Evolutionary conservation across 64 coral and sea anemone species (phyloP).

Genomic region (Actinia equina): DNA sequence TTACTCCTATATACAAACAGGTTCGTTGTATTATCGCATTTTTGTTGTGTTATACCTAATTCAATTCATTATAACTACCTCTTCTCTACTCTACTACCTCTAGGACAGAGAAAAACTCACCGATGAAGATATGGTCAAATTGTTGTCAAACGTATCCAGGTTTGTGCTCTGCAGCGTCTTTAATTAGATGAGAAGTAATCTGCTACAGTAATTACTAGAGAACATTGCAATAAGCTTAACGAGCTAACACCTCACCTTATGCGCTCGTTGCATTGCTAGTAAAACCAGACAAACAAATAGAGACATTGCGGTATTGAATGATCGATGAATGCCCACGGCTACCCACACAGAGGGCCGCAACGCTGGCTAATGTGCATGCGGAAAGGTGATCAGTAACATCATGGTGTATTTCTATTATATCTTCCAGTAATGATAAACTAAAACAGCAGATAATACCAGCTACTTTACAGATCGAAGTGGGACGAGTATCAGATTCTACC

Average conservation of each 20-base stretch:
- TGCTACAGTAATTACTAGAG: no score
- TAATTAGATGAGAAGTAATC: no score
- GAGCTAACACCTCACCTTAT: no score
- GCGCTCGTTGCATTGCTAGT: no score
- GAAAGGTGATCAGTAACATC: background rate
- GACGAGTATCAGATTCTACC: background rate
- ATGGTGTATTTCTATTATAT: background rate
- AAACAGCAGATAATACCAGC: conserved; percentile 88
- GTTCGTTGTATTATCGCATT: conserved; percentile 10
- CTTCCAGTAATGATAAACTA: conserved; percentile 80
- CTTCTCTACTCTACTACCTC: no score
- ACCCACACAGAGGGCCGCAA: no score
- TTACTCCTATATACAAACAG: conserved; percentile 67
- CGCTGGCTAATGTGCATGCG: no score
- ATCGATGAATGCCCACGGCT: no score
- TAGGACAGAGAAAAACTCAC: conserved; percentile 69
- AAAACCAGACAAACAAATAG: no score
- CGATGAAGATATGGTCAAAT: conserved; percentile 67
- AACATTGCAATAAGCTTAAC: no score
- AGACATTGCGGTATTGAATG: no score
- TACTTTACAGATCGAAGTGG: conserved; percentile 38
- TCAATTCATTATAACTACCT: background rate
- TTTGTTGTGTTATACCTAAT: background rate
- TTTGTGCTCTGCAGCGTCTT: background rate
- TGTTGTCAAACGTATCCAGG: conserved; percentile 35